These are phyloP conservation scores for Lonchura striata DNA, from an alignment of 2,113 vertebrate genomes.

Conservation along the genomic window DNA sequence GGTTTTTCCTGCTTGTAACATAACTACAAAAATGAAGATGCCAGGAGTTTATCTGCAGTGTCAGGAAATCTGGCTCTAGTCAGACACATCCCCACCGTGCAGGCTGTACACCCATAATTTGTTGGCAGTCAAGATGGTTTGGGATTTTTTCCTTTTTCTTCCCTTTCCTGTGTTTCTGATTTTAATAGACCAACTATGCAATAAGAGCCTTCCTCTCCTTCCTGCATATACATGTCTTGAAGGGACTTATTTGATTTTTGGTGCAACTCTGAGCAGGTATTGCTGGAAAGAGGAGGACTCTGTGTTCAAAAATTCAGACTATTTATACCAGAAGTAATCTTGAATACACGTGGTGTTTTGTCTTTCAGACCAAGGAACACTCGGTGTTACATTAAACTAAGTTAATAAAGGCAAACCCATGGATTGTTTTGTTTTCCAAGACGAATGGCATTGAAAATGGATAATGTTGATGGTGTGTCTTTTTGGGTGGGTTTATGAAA, in stretches of 20 bases:
- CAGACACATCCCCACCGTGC: not conserved
- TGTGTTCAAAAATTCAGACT: not conserved
- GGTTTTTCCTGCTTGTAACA: not conserved
- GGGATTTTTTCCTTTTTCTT: not conserved
- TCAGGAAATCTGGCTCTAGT: not conserved
- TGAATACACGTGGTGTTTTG: not conserved
- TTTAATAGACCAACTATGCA: not conserved
- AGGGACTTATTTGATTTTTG: not conserved
- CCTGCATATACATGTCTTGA: not conserved
- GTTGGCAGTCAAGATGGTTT: not conserved
- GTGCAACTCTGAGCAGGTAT: not conserved
- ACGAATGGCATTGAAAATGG: not conserved
- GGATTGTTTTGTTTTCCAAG: not conserved
- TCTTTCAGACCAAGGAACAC: not conserved
- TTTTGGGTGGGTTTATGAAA: not conserved
- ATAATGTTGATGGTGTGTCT: not conserved
- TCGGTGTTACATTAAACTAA: not conserved
- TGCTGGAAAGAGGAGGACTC: not conserved
- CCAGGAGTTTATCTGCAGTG: not conserved
- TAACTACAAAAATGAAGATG: not conserved
- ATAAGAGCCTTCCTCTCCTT: not conserved
- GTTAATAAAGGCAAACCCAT: not conserved
- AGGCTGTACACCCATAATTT: not conserved
- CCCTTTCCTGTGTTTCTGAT: not conserved
- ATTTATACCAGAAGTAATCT: not conserved